Conservation (phyloP, 2,888 invertebrate species). For the Trichogramma dendrolimi region DNA sequence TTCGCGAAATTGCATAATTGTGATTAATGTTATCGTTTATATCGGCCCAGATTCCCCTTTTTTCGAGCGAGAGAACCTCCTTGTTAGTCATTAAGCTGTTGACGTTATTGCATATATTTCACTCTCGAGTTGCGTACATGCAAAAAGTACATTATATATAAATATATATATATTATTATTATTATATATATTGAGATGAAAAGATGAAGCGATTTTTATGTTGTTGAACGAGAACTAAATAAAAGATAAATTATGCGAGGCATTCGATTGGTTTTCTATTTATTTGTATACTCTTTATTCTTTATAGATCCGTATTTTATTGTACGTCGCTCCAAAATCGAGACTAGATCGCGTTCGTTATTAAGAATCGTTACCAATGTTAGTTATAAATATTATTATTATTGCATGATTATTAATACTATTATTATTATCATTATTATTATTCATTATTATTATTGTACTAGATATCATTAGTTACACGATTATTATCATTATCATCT, state of each 20-base stretch:
- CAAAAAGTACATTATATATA: slow-evolving; percentile 25
- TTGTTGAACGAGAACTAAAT: slow-evolving; percentile 27
- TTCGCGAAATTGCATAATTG: slow-evolving; percentile 48
- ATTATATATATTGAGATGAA: not conserved
- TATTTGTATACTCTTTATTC: slow-evolving; percentile 20
- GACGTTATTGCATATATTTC: slow-evolving; percentile 48
- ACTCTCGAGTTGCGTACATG: slow-evolving; percentile 44
- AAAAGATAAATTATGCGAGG: slow-evolving; percentile 1
- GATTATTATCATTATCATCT: slow-evolving; percentile 39
- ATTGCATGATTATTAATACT: slow-evolving; percentile 41
- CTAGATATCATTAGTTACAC: too few relatives aligned
- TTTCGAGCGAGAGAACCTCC: slow-evolving; percentile 32
- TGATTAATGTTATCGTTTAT: slow-evolving; percentile 52
- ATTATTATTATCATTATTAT: slow-evolving; percentile 39
- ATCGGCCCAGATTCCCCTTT: slow-evolving; percentile 28
- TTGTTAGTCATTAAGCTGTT: slow-evolving; percentile 49
- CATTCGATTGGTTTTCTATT: not conserved
- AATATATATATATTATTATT: slow-evolving; percentile 29
- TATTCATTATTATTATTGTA: slow-evolving; percentile 31
- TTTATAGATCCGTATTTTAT: too few relatives aligned
- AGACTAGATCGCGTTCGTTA: slow-evolving; percentile 32
- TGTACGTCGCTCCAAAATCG: not conserved
- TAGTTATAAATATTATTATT: slow-evolving; percentile 41
- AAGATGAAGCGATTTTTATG: slow-evolving; percentile 29
- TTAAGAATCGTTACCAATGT: slow-evolving; percentile 48